phyloP scores from a whole-genome alignment of 2,113 vertebrate species.

The Corythaeola cristata region DNA sequence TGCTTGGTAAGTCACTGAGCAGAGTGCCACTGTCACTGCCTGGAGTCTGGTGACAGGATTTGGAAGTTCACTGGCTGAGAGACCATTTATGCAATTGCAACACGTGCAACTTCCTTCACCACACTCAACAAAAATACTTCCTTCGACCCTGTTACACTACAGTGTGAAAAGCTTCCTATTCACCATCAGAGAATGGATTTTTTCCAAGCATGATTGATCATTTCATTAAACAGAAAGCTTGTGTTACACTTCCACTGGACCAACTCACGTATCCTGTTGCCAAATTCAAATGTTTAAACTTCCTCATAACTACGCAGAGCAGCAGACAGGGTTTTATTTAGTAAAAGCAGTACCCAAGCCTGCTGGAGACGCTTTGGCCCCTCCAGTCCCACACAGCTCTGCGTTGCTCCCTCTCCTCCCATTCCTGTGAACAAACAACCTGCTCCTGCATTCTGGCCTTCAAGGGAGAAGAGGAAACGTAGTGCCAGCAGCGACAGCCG shows the following conservation, averaged over 20 bases:
- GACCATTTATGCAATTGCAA: not conserved
- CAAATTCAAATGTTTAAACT: fast-evolving
- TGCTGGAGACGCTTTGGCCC: not conserved
- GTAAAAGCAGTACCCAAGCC: not conserved
- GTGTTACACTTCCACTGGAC: not conserved
- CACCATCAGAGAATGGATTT: not conserved
- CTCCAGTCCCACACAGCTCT: not conserved
- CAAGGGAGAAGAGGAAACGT: not conserved
- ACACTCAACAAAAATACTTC: not conserved
- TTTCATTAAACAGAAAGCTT: not conserved
- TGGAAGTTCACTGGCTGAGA: not conserved
- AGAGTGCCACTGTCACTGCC: not conserved
- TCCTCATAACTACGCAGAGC: not conserved
- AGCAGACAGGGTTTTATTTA: not conserved
- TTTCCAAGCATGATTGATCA: not conserved
- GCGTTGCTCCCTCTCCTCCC: not conserved
- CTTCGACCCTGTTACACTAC: not conserved
- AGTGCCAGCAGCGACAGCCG: not conserved
- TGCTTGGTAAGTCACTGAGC: not conserved
- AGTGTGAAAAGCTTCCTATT: not conserved
- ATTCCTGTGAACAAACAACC: not conserved
- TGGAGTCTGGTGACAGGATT: not conserved
- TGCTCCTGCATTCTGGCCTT: not conserved
- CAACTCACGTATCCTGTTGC: fast-evolving
- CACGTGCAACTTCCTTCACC: not conserved